phyloP scores from a whole-genome alignment of 2,113 vertebrate genomes.

The Balaeniceps rex region DNA sequence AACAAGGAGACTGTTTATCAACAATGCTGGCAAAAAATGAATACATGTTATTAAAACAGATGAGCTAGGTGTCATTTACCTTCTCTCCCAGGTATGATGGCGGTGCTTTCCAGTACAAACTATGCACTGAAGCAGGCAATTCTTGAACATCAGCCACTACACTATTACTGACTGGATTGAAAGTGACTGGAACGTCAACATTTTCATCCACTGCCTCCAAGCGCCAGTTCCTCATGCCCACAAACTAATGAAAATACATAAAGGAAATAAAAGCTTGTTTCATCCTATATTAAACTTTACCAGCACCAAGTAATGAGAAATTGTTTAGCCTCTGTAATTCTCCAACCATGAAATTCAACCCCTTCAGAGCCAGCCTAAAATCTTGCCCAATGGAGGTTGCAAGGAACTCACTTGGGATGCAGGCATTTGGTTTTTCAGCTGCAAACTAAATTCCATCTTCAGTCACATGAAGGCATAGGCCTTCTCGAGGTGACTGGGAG shows the following conservation, averaged over 20 bases:
- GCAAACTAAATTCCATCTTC: background rate
- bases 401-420: background rate
- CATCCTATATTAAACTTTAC: background rate
- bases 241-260: slow-evolving; percentile 74
- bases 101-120: slow-evolving; percentile 88
- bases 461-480: background rate
- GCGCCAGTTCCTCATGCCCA: slow-evolving; percentile 87
- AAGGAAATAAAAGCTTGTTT: background rate
- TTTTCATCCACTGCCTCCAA: slow-evolving; percentile 74
- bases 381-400: background rate
- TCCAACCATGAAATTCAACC: background rate
- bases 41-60: background rate
- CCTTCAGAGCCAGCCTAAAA: background rate
- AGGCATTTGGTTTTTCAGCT: background rate
- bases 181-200: slow-evolving; percentile 75
- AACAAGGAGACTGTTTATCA: background rate
- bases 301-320: background rate
- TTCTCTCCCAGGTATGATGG: slow-evolving; percentile 86
- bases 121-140: slow-evolving; percentile 73
- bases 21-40: background rate
- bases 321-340: background rate
- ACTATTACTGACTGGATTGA: slow-evolving; percentile 85
- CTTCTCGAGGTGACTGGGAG: background rate
- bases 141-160: slow-evolving; percentile 92
- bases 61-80: slow-evolving; percentile 67